These are phyloP conservation scores for Heliconius hewitsoni DNA, from an alignment of 1,140 invertebrate species.

Conservation along the genomic window DNA sequence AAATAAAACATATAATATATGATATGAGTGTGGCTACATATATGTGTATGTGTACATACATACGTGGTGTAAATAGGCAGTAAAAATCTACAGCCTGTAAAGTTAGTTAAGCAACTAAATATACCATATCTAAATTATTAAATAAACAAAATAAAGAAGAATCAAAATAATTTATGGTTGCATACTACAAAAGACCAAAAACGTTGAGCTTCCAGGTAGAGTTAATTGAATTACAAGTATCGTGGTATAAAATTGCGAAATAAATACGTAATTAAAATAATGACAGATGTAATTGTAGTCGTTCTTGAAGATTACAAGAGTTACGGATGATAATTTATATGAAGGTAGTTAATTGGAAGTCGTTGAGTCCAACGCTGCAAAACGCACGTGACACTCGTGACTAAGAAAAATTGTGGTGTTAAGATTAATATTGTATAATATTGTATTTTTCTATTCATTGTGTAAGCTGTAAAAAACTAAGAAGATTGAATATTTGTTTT, in stretches of 20 bases:
- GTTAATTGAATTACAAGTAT: neutral
- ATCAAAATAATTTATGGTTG: neutral
- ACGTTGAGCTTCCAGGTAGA: neutral
- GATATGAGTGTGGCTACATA: neutral
- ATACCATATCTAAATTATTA: neutral
- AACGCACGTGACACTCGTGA: neutral
- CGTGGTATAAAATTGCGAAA: neutral
- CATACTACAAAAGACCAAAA: neutral
- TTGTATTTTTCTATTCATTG: neutral
- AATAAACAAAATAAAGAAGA: neutral
- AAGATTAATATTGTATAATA: neutral
- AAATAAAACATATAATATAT: neutral
- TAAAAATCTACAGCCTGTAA: neutral
- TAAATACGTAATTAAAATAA: conserved; percentile 20
- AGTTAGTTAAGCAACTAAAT: no score
- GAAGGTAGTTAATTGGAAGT: conserved; percentile 21
- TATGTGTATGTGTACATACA: neutral
- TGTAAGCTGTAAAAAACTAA: neutral
- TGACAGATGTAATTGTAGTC: conserved; percentile 9
- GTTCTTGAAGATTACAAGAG: conserved; percentile 6
- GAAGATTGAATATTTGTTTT: no score
- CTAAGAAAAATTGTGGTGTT: neutral
- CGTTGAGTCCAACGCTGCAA: neutral
- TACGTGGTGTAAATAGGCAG: neutral
- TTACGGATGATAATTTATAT: conserved; percentile 8